Conservation (phyloP, 2,797 vertebrate genomes). For the Lepus oiostolus region DNA sequence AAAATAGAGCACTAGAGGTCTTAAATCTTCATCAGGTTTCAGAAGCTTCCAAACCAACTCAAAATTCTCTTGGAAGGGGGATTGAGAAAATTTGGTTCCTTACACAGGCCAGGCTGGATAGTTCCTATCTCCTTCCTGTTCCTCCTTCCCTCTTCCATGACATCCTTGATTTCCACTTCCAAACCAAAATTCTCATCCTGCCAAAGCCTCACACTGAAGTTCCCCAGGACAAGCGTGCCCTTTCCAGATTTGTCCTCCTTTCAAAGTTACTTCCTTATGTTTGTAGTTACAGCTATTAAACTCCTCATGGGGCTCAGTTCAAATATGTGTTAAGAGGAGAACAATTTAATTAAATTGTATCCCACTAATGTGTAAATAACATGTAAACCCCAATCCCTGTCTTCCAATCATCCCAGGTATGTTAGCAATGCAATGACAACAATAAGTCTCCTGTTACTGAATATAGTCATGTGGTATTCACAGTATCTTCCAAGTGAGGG, state of each 20-base stretch:
- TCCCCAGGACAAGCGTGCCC: conserved; percentile 64
- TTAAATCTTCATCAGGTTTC: conserved; percentile 66
- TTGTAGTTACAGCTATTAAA: conserved; percentile 75
- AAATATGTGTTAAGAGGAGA: conserved; percentile 72
- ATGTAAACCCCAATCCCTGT: background rate
- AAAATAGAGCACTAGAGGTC: conserved; percentile 53
- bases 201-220: background rate
- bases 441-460: conserved; percentile 8
- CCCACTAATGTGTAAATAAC: conserved; percentile 72
- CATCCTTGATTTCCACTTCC: background rate
- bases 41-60: conserved; percentile 41
- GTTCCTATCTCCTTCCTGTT: background rate
- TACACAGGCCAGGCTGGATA: background rate
- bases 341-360: conserved; percentile 79
- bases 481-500: background rate
- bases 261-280: conserved; percentile 73
- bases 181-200: background rate
- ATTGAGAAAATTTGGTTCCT: background rate
- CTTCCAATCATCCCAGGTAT: conserved; percentile 4
- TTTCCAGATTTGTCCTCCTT: conserved; percentile 75
- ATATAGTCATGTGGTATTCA: conserved; percentile 27
- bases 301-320: conserved; percentile 55
- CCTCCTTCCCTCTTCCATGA: fast-evolving
- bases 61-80: background rate
- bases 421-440: conserved; percentile 64